These are phyloP conservation scores for Cancer borealis DNA, from an alignment of 2,888 invertebrate species.

Conservation along the genomic window DNA sequence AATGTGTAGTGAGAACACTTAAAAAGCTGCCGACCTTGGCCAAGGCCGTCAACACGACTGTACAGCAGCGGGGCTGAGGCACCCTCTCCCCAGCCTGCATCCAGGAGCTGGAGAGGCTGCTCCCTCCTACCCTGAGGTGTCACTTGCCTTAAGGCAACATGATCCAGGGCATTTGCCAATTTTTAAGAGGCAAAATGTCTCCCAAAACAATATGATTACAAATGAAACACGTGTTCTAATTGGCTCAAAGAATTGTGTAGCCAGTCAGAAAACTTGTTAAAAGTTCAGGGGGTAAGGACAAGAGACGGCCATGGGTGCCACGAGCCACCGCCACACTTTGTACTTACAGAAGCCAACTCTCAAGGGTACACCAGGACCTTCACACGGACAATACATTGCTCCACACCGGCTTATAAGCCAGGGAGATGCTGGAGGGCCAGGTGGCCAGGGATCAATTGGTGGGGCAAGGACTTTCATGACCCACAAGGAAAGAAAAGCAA, in stretches of 20 bases:
- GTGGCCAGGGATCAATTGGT: conserved; percentile 31
- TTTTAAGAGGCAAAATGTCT: conserved; percentile 35
- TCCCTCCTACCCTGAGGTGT: conserved; percentile 54
- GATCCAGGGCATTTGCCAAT: conserved; percentile 50
- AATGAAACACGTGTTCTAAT: conserved; percentile 28
- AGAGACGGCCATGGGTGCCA: conserved; percentile 48
- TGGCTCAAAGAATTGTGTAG: conserved; percentile 51
- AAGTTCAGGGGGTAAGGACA: conserved; percentile 56
- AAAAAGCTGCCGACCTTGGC: conserved; percentile 66
- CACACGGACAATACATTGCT: conserved; percentile 67
- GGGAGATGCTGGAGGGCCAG: conserved; percentile 44
- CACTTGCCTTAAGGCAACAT: conserved; percentile 39
- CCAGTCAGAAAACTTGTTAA: conserved; percentile 36
- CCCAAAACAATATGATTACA: conserved; percentile 53
- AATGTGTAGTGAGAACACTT: conserved; percentile 75
- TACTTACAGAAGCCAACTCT: conserved; percentile 72
- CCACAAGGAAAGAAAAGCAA: conserved; percentile 29
- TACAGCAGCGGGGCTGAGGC: conserved; percentile 72
- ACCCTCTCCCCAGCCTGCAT: conserved; percentile 31
- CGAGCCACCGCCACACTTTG: conserved; percentile 74
- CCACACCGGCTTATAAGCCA: conserved; percentile 35
- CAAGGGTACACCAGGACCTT: conserved; percentile 60
- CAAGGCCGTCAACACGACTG: conserved; percentile 71
- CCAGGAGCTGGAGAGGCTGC: conserved; percentile 39
- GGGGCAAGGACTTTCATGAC: conserved; percentile 12